Evolutionary conservation across 1,140 invertebrate species (phyloP).

Genomic region (Drosophila pandora): DNA sequence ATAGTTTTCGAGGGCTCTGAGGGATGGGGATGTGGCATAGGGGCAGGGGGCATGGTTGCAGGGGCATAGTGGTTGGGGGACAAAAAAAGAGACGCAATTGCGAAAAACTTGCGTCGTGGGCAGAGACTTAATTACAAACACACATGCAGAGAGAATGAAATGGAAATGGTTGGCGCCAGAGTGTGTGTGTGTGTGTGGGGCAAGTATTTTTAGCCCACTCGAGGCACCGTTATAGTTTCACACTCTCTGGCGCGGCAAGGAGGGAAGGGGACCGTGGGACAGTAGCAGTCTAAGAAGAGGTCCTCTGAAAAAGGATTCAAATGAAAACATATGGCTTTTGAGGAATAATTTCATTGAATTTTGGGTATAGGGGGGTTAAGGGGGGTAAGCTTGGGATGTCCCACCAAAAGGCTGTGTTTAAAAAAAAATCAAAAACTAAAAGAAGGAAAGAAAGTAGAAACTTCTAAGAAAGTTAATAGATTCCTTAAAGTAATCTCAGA

Average conservation of each 20-base stretch:
- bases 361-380: not conserved
- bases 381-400: not conserved
- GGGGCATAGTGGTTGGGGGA: conserved; percentile 32
- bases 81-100: conserved; percentile 22
- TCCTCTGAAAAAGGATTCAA: conserved; percentile 21
- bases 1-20: conserved; percentile 40
- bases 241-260: not conserved
- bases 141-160: conserved; percentile 6
- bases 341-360: conserved; percentile 21
- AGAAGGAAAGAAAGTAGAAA: not conserved
- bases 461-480: no score
- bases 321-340: conserved; percentile 31
- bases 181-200: not conserved
- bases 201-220: conserved; percentile 65
- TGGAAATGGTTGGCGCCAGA: conserved; percentile 7
- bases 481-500: no score
- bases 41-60: not conserved
- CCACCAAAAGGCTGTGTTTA: not conserved
- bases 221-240: conserved; percentile 65
- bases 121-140: conserved; percentile 74
- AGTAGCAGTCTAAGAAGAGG: conserved; percentile 2
- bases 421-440: conserved; percentile 1
- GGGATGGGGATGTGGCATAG: conserved; percentile 2
- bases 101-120: conserved; percentile 64
- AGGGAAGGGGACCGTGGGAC: no score